phyloP scores from a whole-genome alignment of 2,888 invertebrate species.

The Agrypnus murinus region DNA sequence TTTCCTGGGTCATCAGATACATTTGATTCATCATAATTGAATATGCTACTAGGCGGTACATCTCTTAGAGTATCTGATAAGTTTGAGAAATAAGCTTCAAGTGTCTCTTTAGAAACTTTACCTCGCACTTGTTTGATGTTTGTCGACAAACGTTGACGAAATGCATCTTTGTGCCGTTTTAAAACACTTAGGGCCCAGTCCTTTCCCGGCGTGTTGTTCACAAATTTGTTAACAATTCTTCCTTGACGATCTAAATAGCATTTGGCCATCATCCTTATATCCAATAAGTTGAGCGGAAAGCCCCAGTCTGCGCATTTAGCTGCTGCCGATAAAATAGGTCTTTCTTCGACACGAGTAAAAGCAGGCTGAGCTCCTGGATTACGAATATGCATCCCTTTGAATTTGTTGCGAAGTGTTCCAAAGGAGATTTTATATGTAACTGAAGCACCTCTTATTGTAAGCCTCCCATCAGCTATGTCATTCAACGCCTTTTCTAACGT shows the following conservation, averaged over 20 bases:
- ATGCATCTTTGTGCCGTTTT: slow-evolving; percentile 55
- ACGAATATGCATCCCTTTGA: too few species aligned
- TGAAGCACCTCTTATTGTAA: too few species aligned
- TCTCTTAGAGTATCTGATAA: slow-evolving; percentile 25
- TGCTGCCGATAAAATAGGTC: too few species aligned
- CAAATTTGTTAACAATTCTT: slow-evolving; percentile 49
- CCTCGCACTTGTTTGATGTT: slow-evolving; percentile 22
- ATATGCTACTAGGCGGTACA: slow-evolving; percentile 25
- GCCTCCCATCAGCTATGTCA: too few species aligned
- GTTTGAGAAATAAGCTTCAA: slow-evolving; percentile 25
- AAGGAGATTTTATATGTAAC: too few species aligned
- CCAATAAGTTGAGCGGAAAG: slow-evolving; percentile 52
- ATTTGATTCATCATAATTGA: slow-evolving; percentile 56
- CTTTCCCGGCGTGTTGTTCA: slow-evolving; percentile 52
- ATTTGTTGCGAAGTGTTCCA: too few species aligned
- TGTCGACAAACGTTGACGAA: slow-evolving; percentile 22
- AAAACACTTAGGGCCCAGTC: slow-evolving; percentile 54
- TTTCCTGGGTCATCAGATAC: slow-evolving; percentile 61
- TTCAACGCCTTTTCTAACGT: too few species aligned
- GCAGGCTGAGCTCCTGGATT: too few species aligned
- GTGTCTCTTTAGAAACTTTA: slow-evolving; percentile 12
- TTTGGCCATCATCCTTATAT: slow-evolving; percentile 56
- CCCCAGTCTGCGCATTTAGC: slow-evolving; percentile 55
- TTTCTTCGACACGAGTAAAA: too few species aligned
- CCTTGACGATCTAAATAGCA: slow-evolving; percentile 55